phyloP scores from a whole-genome alignment of 2,113 vertebrate genomes.

The Callopanchax toddi region DNA sequence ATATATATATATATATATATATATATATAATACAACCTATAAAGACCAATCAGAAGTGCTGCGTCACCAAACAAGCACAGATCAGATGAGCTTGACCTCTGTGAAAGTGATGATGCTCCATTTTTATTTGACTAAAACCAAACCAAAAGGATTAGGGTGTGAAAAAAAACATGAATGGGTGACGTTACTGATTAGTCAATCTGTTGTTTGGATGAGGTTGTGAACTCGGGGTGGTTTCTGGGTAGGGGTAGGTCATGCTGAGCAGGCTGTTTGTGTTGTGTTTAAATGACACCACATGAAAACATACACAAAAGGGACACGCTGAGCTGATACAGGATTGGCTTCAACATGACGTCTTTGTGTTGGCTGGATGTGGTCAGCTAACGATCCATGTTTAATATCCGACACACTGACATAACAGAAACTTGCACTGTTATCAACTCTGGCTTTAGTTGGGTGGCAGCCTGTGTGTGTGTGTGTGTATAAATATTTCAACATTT shows the following conservation, averaged over 20 bases:
- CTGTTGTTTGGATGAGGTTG: constrained; percentile 12
- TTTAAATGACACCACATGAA: constrained; percentile 28
- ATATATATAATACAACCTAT: no score
- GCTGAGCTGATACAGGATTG: constrained; percentile 40
- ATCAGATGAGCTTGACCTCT: background rate
- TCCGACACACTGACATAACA: constrained; percentile 18
- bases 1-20: no score
- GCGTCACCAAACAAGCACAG: no score
- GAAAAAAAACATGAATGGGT: constrained; percentile 27
- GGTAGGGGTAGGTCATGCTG: constrained; percentile 27
- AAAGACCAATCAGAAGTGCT: constrained; percentile 3
- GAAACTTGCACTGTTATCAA: constrained; percentile 1
- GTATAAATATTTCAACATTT: constrained; percentile 16
- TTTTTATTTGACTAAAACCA: constrained; percentile 17
- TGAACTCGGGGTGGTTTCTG: constrained; percentile 14
- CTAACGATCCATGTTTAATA: constrained; percentile 49
- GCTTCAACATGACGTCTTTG: constrained; percentile 44
- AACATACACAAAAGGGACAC: constrained; percentile 8
- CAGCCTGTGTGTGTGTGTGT: background rate
- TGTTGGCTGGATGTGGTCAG: constrained; percentile 40
- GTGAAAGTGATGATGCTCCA: background rate
- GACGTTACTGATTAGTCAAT: constrained; percentile 44
- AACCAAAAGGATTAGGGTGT: constrained; percentile 25
- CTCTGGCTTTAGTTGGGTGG: constrained; percentile 38
- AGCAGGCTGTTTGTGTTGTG: constrained; percentile 30